phyloP scores from a whole-genome alignment of 2,797 vertebrate genomes.

The Urophycis tenuis region DNA sequence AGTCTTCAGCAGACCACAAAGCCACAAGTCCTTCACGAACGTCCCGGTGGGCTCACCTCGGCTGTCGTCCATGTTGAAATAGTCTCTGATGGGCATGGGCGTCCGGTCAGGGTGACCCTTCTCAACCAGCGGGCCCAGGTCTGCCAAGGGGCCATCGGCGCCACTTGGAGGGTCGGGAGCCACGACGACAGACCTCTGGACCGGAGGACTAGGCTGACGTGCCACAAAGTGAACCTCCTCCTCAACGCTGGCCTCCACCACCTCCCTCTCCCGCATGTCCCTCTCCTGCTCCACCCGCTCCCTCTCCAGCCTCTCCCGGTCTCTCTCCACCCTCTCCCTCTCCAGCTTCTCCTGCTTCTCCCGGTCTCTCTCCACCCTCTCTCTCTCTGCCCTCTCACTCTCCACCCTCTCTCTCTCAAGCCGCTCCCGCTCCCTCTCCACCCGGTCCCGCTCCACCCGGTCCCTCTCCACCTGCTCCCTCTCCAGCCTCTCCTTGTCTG shows the following conservation, averaged over 20 bases:
- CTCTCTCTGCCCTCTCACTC: constrained; percentile 22
- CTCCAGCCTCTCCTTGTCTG: constrained; percentile 7
- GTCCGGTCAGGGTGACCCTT: constrained; percentile 59
- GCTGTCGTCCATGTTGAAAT: constrained; percentile 67
- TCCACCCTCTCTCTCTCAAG: constrained; percentile 38
- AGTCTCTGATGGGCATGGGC: constrained; percentile 62
- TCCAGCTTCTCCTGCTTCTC: constrained; percentile 23
- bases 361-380: constrained; percentile 2
- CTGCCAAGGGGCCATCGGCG: constrained; percentile 41
- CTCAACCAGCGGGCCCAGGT: constrained; percentile 48
- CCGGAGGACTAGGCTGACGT: constrained; percentile 60
- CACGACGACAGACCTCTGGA: constrained; percentile 49
- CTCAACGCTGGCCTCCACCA: constrained; percentile 45
- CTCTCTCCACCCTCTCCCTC: constrained; percentile 2
- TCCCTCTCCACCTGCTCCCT: constrained; percentile 23
- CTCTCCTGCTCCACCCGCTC: constrained; percentile 27
- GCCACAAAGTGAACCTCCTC: constrained; percentile 57
- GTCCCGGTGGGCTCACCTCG: constrained; percentile 55
- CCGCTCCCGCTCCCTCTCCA: background rate
- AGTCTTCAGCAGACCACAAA: background rate
- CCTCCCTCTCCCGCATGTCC: background rate
- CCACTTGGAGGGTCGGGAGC: constrained; percentile 50
- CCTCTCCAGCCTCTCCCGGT: constrained; percentile 45
- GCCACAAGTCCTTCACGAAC: background rate
- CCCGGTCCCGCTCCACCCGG: background rate